These are phyloP conservation scores for Leptopilina syphax DNA, from an alignment of 2,888 invertebrate species.

Conservation along the genomic window DNA sequence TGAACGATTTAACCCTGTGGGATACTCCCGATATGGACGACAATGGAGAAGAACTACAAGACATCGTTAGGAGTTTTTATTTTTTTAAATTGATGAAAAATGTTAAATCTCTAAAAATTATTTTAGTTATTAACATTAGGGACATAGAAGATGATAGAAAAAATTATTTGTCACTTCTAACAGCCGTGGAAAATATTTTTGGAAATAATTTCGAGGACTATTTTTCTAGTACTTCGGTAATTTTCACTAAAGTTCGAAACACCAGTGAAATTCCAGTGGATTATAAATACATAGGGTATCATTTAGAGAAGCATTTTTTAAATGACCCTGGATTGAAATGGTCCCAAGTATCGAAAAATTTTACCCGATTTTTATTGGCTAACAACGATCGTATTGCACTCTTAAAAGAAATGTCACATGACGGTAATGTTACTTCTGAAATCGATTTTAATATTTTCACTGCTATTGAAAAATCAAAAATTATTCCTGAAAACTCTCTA, in stretches of 20 bases:
- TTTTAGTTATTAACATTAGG: slow-evolving; percentile 13
- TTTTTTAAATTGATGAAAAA: slow-evolving; percentile 2
- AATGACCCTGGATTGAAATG: too few species aligned
- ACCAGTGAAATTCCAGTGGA: neutral
- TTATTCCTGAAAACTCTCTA: neutral
- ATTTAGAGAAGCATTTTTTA: too few species aligned
- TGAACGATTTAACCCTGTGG: neutral
- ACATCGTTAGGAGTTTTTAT: slow-evolving; percentile 27
- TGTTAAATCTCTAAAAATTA: slow-evolving; percentile 16
- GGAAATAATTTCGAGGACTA: neutral
- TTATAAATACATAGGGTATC: neutral
- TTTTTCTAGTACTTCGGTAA: slow-evolving; percentile 1
- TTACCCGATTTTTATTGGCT: neutral
- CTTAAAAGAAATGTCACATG: neutral
- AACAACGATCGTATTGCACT: slow-evolving; percentile 16
- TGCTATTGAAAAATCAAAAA: neutral
- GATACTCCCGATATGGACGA: neutral
- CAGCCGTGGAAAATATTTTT: neutral
- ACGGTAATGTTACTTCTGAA: slow-evolving; percentile 5
- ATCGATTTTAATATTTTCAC: neutral
- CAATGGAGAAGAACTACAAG: neutral
- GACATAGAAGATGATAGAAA: neutral
- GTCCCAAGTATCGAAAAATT: neutral
- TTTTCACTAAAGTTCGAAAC: slow-evolving; percentile 40
- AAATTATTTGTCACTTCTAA: neutral